Conservation (phyloP, 2,888 invertebrate species). For the Unio pictorum region DNA sequence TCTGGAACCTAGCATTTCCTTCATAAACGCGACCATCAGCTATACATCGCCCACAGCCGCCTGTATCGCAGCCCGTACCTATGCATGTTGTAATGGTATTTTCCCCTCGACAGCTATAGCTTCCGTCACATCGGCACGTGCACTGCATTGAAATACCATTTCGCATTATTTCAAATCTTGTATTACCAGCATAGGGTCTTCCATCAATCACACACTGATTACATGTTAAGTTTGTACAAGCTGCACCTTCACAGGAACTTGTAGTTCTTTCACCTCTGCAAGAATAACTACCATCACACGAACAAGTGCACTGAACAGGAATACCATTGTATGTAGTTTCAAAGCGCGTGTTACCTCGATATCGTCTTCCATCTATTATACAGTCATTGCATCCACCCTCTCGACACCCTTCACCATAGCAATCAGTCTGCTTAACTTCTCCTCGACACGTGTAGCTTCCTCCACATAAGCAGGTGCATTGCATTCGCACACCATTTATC, state of each 20-base stretch:
- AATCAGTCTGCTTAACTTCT: constrained; percentile 11
- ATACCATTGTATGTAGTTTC: constrained; percentile 14
- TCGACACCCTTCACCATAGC: constrained; percentile 25
- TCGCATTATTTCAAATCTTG: constrained; percentile 42
- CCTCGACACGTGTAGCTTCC: constrained; percentile 26
- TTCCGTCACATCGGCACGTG: constrained; percentile 59
- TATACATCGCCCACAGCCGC: constrained; percentile 40
- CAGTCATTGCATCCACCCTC: neutral
- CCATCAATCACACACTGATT: constrained; percentile 44
- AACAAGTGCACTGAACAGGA: constrained; percentile 44
- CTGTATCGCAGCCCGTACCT: constrained; percentile 24
- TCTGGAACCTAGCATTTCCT: constrained; percentile 47
- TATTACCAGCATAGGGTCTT: constrained; percentile 43
- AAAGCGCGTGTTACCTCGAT: constrained; percentile 14
- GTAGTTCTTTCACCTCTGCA: constrained; percentile 45
- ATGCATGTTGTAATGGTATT: constrained; percentile 37
- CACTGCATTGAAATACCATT: constrained; percentile 48
- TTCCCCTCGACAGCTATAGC: constrained; percentile 52
- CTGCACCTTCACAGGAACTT: constrained; percentile 37
- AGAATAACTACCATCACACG: constrained; percentile 49
- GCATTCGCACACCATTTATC: constrained; percentile 18
- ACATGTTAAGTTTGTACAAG: constrained; percentile 38
- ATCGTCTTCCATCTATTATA: constrained; percentile 11
- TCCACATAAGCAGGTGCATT: constrained; percentile 25
- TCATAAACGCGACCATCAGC: constrained; percentile 37